Evolutionary conservation across 2,113 vertebrate genomes (phyloP), one percentile per base, ranked within the genome.

Genomic region (Leiothrix lutea): DNA sequence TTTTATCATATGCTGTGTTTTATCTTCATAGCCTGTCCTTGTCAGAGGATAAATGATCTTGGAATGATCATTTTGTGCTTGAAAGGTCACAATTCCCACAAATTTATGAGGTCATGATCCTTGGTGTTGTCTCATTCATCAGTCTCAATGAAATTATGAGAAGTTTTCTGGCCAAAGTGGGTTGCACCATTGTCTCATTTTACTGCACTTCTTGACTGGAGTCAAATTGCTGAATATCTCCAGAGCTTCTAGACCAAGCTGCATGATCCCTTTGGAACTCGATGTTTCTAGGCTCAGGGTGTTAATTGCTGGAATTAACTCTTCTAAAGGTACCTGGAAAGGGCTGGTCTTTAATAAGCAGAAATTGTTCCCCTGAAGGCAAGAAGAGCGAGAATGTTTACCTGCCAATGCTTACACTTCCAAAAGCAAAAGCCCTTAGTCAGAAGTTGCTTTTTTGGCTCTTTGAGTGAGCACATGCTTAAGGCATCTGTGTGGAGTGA

Each of bases 61-160:
- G 26, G 56, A 91, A 61, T 45, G 18, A 62, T 87, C 19, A 25
- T 53, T 71, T 58, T 35, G 50, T 62, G 26, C 61, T 74, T 44
- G 26, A 95, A 92, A 95, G 84, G 73, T 96, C 64, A 92, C 42
- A 92, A 74, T 17, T 74, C 72, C 35, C 70, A 67, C 38, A 89
- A 31, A 74, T 28, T 38, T 62, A 74, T 74, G 70, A 87, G 87
- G 80, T 80, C 77, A 24, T 25, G 56, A 66, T 86, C 80, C 50
- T 80, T 35, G 44, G 29, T 67, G 61, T 35, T 56, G 24, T 56
- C 44, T 89, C 51, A 42, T 88, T 83, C 24, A 50, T 56, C 54
- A 17, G 18, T 40, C 51, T 62, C 2, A 1, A 35, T 28, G 73
- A 84, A 88, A 89, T 86, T 35, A 72, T 7, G 21, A 67, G 57